Conservation (phyloP, 2,113 vertebrate genomes). For the cattle (Bos taurus) region DNA sequence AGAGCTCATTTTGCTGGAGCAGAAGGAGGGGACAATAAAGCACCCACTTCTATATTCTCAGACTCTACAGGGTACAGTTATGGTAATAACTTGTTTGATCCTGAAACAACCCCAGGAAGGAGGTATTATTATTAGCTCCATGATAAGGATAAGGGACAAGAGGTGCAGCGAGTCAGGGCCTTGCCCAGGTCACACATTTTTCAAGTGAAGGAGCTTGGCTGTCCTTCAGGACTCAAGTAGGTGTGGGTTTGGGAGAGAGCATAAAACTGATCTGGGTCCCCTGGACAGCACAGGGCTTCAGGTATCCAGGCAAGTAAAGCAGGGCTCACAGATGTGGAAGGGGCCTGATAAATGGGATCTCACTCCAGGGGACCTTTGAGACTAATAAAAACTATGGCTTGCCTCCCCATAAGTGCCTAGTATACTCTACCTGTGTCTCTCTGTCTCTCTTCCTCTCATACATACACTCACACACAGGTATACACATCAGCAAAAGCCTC, state of each 20-base stretch:
- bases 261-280: no score
- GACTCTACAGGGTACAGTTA: background rate
- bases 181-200: background rate
- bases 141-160: background rate
- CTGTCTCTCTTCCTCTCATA: background rate
- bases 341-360: background rate
- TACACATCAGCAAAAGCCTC: background rate
- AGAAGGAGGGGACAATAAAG: no score
- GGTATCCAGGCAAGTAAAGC: background rate
- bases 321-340: no score
- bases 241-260: background rate
- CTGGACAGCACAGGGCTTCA: background rate
- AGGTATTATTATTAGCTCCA: rapidly evolving
- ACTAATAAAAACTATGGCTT: background rate
- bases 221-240: background rate
- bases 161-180: background rate
- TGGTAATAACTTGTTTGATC: background rate
- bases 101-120: background rate
- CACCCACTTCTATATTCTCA: background rate
- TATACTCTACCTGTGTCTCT: background rate
- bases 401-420: rapidly evolving
- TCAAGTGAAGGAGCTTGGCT: background rate
- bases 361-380: background rate
- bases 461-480: background rate
- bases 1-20: background rate